phyloP scores from a whole-genome alignment of 1,140 invertebrate genomes.

The Lepidurus apus region DNA sequence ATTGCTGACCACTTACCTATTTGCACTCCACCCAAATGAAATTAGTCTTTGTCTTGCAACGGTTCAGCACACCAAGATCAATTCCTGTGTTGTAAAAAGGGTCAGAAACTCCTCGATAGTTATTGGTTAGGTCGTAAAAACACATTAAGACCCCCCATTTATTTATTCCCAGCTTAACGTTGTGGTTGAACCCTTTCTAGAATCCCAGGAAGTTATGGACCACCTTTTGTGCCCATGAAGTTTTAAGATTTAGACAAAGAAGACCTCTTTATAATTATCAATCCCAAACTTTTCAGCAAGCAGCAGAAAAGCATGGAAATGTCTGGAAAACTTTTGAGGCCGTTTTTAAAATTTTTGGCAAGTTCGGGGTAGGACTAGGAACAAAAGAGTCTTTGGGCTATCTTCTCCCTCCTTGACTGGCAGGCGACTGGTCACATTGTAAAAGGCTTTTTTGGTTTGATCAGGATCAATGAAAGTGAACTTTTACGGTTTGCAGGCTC shows the following conservation, averaged over 20 bases:
- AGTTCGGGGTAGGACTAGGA: too few species aligned
- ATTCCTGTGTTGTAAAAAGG: not conserved
- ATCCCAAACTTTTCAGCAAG: not conserved
- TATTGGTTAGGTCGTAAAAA: not conserved
- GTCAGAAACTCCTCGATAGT: not conserved
- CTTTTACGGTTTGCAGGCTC: too few species aligned
- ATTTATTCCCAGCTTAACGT: not conserved
- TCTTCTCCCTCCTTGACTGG: too few species aligned
- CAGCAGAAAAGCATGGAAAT: too few species aligned
- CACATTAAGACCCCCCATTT: not conserved
- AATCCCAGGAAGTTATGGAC: not conserved
- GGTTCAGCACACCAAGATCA: not conserved
- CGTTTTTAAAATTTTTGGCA: too few species aligned
- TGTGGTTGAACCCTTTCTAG: not conserved
- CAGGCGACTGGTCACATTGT: too few species aligned
- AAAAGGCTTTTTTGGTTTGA: too few species aligned
- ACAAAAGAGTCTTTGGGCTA: too few species aligned
- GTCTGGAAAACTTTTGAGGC: too few species aligned
- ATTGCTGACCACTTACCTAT: slow-evolving; percentile 5
- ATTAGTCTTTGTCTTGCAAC: slow-evolving; percentile 14
- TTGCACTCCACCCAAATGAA: slow-evolving; percentile 17
- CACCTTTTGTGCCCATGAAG: not conserved
- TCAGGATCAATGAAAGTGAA: too few species aligned
- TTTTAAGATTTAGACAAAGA: not conserved
- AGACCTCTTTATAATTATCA: not conserved